Evolutionary conservation across 2,797 vertebrate genomes (phyloP), one percentile per base, ranked within the genome.

Genomic region (Xiphorhynchus erythropygius): DNA sequence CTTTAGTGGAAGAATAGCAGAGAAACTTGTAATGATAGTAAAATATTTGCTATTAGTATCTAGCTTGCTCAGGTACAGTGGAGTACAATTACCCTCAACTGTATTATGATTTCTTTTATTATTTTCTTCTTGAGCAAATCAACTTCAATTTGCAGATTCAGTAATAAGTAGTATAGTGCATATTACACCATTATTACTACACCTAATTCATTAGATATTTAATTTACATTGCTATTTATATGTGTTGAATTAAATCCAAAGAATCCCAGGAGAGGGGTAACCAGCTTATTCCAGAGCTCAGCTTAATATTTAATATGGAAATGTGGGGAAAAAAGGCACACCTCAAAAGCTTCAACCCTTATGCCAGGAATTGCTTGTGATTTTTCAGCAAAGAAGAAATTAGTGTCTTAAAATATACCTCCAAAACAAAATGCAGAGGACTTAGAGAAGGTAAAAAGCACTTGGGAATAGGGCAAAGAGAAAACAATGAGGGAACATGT

Each of bases 181-280:
- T 77, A 94, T 94, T 92, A 85, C 55, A 83, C 57, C 32, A 75
- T 74, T 95, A 91, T 92, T 95, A 92, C 76, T 85, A 52, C 22
- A 78, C 16, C 30, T 90, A 94, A 89, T 89, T 93, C 71, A 64
- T 62, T 80, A 93, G 62, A 80, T 64, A 79, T 16, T 10, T 87
- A 93, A 95, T 93, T 97, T 94, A 75, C 57, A 75, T 89, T 90
- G 46, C 42, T 89, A 62, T 87, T 90, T 93, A 85, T 91, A 5
- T 78, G 60, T 41, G 28, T 21, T 88, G 70, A 95, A 92, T 89
- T 95, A 93, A 87, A 95, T 83, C 49, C 47, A 65, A 67, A 74
- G 64, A 62, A 92, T 75, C 65, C 71, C 64, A 65, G 60, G 84
- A 71, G 76, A 93, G 46, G 15, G 19, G 18, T 80, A 91, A 75